These are phyloP conservation scores for Hyaena hyaena DNA, from an alignment of 2,113 vertebrate species.

Conservation along the genomic window DNA sequence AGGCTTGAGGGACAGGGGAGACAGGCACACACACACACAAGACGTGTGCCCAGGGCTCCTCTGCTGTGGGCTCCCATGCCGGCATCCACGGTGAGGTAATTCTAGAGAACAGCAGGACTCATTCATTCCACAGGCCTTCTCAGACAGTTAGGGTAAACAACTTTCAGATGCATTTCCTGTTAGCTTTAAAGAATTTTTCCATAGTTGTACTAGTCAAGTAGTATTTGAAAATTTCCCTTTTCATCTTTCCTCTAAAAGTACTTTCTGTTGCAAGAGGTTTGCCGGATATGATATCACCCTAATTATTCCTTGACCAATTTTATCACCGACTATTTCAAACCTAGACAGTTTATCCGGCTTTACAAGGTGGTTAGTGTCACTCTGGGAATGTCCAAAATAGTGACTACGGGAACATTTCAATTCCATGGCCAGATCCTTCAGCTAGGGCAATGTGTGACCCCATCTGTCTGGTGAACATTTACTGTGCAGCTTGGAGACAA, in stretches of 20 bases:
- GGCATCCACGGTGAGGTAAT: conserved; percentile 9
- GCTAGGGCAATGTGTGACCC: background rate
- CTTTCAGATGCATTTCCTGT: conserved; percentile 66
- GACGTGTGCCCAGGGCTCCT: background rate
- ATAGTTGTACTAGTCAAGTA: background rate
- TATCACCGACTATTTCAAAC: conserved; percentile 19
- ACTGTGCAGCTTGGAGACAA: background rate
- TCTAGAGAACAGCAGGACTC: conserved; percentile 11
- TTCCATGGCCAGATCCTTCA: background rate
- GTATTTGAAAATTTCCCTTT: conserved; percentile 66
- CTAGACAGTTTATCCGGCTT: background rate
- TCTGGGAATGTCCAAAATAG: background rate
- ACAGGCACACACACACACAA: background rate
- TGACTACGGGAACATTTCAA: background rate
- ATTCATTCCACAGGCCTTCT: conserved; percentile 46
- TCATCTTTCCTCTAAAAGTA: conserved; percentile 59
- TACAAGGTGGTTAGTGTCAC: background rate
- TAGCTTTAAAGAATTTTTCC: conserved; percentile 39
- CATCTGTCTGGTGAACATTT: background rate
- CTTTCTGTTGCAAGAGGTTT: conserved; percentile 71
- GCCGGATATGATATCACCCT: conserved; percentile 57
- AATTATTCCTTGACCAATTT: conserved; percentile 56
- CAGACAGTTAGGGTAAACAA: conserved; percentile 63
- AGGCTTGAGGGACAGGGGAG: background rate
- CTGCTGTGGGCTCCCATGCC: background rate